Conservation (phyloP, 2,113 vertebrate species). For the Anthoscopus minutus region DNA sequence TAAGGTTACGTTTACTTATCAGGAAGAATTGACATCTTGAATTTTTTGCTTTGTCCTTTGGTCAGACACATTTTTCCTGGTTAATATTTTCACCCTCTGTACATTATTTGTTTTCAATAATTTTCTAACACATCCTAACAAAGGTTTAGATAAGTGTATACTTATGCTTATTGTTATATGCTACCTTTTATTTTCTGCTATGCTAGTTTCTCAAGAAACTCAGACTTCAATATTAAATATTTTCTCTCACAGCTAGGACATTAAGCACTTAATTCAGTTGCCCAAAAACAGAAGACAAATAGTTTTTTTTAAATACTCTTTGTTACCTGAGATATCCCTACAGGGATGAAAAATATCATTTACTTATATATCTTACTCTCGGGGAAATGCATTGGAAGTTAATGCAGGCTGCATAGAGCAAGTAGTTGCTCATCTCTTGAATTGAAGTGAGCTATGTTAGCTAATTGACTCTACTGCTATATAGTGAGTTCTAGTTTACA, state of each 20-base stretch:
- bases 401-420: background rate
- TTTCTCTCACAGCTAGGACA: background rate
- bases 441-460: background rate
- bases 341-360: background rate
- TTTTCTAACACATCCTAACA: background rate
- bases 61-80: background rate
- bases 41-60: background rate
- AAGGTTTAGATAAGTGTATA: background rate
- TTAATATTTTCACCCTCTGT: background rate
- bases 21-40: background rate
- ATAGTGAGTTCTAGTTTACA: background rate
- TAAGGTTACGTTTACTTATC: background rate
- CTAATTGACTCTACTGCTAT: background rate
- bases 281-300: background rate
- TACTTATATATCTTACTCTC: background rate
- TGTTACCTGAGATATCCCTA: background rate
- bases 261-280: background rate
- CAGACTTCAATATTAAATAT: background rate
- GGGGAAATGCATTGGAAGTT: background rate
- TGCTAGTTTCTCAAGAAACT: background rate
- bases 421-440: background rate
- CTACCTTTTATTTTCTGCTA: background rate
- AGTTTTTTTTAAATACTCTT: background rate
- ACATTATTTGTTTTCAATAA: background rate
- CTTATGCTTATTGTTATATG: background rate